Percentiles rank a stretch among this genome's conserved stretches.
Conservation (phyloP, 2,888 invertebrate genomes). For the Cremastinae sp. region DNA sequence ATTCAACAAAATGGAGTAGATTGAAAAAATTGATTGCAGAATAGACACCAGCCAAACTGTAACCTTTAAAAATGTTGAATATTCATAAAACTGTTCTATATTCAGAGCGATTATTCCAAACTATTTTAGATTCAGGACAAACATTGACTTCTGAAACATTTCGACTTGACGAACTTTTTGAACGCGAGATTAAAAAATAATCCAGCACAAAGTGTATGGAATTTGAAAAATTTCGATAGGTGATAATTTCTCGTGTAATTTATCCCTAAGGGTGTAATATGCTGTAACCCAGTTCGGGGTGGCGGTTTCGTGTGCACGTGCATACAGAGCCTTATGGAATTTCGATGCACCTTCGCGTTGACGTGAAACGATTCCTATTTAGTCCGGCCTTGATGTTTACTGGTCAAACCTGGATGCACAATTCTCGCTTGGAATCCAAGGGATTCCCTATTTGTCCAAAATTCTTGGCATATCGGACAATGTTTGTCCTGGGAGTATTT, state of each 20-base stretch:
- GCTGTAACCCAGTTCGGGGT: not conserved
- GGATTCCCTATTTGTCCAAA: slow-evolving; percentile 37
- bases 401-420: slow-evolving; percentile 10
- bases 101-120: no score
- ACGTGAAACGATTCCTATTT: slow-evolving; percentile 11
- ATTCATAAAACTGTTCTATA: no score
- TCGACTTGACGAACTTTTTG: no score
- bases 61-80: no score
- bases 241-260: not conserved
- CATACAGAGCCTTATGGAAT: slow-evolving; percentile 45
- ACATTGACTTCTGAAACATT: no score
- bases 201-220: no score
- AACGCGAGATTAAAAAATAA: no score
- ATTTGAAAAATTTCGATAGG: not conserved
- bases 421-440: slow-evolving; percentile 33
- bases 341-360: slow-evolving; percentile 33
- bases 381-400: not conserved
- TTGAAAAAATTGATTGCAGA: no score
- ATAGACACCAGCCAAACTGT: no score
- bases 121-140: no score
- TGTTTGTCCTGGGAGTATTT: slow-evolving; percentile 9
- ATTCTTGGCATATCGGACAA: slow-evolving; percentile 24
- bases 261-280: not conserved
- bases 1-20: no score
- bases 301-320: not conserved